These are phyloP conservation scores for Calephelis perditalis DNA, from an alignment of 2,888 invertebrate species.

Conservation along the genomic window DNA sequence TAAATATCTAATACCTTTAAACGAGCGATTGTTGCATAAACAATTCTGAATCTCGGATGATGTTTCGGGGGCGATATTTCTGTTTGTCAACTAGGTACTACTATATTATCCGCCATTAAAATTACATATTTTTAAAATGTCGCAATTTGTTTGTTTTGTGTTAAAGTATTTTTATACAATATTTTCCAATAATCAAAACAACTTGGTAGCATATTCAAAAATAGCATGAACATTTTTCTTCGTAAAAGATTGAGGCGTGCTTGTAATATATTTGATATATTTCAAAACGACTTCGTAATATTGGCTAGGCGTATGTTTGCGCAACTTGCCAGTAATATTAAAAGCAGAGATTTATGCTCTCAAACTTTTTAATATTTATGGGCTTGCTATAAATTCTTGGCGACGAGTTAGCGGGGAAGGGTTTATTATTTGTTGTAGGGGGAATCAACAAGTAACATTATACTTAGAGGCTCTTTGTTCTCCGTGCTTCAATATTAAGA, in stretches of 20 bases:
- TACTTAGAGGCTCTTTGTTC: slow-evolving; percentile 16
- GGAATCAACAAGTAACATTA: slow-evolving; percentile 60
- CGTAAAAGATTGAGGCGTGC: neutral
- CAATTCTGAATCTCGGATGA: too few species aligned
- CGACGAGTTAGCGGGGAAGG: slow-evolving; percentile 61
- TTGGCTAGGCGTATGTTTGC: slow-evolving; percentile 46
- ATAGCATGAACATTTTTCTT: too few species aligned
- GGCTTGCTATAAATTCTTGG: slow-evolving; percentile 67
- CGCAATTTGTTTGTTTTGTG: too few species aligned
- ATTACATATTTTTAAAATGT: too few species aligned
- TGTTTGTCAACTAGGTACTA: too few species aligned
- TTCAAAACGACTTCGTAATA: slow-evolving; percentile 35
- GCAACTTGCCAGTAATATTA: slow-evolving; percentile 53
- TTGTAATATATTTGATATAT: slow-evolving; percentile 13
- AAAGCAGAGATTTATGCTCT: slow-evolving; percentile 67
- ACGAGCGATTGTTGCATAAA: too few species aligned
- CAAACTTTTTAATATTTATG: slow-evolving; percentile 76
- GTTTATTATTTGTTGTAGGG: slow-evolving; percentile 65
- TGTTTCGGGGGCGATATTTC: too few species aligned
- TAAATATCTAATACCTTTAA: too few species aligned
- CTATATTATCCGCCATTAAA: too few species aligned
- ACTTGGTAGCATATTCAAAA: neutral
- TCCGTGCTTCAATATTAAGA: neutral
- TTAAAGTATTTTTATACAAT: neutral
- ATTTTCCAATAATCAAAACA: neutral